These are phyloP conservation scores for Nasonia oneida DNA, from an alignment of 2,888 invertebrate species.

Conservation along the genomic window DNA sequence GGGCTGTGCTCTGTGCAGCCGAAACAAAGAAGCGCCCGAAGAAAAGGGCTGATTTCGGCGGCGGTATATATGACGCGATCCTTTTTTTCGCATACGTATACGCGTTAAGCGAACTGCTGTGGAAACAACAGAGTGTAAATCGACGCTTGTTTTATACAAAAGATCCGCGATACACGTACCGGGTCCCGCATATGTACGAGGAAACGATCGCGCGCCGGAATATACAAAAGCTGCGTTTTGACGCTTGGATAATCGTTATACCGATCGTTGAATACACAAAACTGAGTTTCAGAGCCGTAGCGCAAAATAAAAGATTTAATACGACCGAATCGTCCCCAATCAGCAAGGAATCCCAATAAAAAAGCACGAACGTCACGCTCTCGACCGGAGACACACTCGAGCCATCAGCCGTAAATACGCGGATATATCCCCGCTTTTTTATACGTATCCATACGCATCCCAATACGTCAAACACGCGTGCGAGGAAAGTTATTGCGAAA, in stretches of 20 bases:
- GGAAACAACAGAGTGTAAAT: not conserved
- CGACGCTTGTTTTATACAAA: not conserved
- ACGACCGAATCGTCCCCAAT: not conserved
- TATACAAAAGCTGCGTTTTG: not conserved
- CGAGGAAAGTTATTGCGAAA: not conserved
- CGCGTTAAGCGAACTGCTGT: not conserved
- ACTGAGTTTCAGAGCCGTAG: too few species aligned
- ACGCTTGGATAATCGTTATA: not conserved
- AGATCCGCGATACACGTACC: too few species aligned
- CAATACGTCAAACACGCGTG: not conserved
- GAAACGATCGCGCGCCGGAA: not conserved
- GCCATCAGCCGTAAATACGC: too few species aligned
- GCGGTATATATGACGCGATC: not conserved
- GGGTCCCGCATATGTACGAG: not conserved
- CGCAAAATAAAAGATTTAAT: too few species aligned
- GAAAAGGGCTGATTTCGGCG: constrained; percentile 31
- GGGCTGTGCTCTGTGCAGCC: not conserved
- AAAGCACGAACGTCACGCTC: not conserved
- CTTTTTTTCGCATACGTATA: not conserved
- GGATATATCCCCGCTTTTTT: not conserved
- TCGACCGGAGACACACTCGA: too few species aligned
- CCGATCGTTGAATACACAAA: too few species aligned
- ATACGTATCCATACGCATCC: not conserved
- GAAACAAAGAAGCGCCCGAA: constrained; percentile 23
- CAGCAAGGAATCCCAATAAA: not conserved